Conservation (phyloP, 35 echinoderm and acorn worm genomes). For the Holothuria glaberrima region DNA sequence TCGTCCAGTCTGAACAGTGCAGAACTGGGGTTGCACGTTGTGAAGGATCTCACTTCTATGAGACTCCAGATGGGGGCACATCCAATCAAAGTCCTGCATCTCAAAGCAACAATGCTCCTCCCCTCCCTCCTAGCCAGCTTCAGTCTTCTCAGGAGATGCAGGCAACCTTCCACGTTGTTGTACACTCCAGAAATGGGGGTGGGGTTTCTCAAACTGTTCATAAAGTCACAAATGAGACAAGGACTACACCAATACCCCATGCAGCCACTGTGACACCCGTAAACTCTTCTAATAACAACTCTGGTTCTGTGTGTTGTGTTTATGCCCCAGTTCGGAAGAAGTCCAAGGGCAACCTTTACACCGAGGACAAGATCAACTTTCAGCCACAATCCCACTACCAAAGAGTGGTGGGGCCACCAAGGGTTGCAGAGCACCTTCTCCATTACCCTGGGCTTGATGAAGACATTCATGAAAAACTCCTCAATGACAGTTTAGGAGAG, state of each 20-base stretch:
- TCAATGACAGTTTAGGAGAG: background rate
- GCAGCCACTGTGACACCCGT: conserved; percentile 7
- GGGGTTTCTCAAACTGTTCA: conserved; percentile 29
- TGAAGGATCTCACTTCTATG: conserved; percentile 53
- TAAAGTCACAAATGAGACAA: background rate
- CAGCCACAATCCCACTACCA: conserved; percentile 41
- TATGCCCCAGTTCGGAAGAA: conserved; percentile 55
- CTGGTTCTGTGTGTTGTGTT: conserved; percentile 17
- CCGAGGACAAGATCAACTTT: background rate
- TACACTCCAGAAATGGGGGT: conserved; percentile 41
- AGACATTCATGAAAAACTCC: background rate
- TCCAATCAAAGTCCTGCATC: background rate
- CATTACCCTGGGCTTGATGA: background rate
- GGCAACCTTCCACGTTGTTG: conserved; percentile 53
- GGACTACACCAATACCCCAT: background rate
- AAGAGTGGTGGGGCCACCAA: conserved; percentile 40
- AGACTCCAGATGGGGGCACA: conserved; percentile 19
- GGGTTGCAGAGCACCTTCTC: conserved; percentile 13
- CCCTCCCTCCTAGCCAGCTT: conserved; percentile 10
- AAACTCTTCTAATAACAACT: conserved; percentile 45
- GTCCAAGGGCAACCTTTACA: conserved; percentile 46
- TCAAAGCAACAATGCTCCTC: background rate
- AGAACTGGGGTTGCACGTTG: conserved; percentile 49
- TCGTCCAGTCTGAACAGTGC: conserved; percentile 60
- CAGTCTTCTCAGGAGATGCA: conserved; percentile 49